Conservation (phyloP, 1,140 invertebrate species). For the Microplitis mediator region DNA sequence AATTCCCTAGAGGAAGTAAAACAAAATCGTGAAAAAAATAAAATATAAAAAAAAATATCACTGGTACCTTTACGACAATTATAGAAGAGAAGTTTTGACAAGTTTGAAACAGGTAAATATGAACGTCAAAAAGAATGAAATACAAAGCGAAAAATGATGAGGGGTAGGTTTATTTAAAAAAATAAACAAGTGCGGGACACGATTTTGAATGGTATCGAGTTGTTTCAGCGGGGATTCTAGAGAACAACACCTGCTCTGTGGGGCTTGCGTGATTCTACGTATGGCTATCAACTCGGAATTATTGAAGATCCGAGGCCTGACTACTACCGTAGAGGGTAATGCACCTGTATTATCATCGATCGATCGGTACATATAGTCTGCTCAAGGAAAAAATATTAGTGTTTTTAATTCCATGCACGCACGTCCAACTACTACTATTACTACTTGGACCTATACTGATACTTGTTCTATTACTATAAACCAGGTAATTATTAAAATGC, state of each 20-base stretch:
- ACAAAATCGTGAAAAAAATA: too few species aligned
- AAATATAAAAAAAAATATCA: too few species aligned
- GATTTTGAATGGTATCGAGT: background rate
- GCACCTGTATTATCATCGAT: slow-evolving; percentile 41
- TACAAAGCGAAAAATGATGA: background rate
- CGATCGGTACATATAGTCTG: slow-evolving; percentile 22
- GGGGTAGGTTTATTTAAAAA: background rate
- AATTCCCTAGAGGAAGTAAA: too few species aligned
- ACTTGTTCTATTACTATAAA: too few species aligned
- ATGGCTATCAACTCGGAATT: slow-evolving; percentile 47
- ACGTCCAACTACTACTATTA: background rate
- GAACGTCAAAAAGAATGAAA: background rate
- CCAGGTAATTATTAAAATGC: too few species aligned
- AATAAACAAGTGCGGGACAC: background rate
- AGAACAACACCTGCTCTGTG: slow-evolving; percentile 40
- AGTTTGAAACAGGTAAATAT: too few species aligned
- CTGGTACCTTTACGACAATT: too few species aligned
- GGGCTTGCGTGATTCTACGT: slow-evolving; percentile 45
- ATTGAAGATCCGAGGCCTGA: slow-evolving; percentile 45
- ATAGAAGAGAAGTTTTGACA: too few species aligned
- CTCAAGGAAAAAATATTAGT: background rate
- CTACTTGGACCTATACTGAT: too few species aligned
- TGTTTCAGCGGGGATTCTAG: slow-evolving; percentile 28
- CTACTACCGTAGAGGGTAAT: slow-evolving; percentile 40
- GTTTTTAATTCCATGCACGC: slow-evolving; percentile 1